These are phyloP conservation scores for Listronotus bonariensis DNA, from an alignment of 1,140 invertebrate species.

Conservation along the genomic window DNA sequence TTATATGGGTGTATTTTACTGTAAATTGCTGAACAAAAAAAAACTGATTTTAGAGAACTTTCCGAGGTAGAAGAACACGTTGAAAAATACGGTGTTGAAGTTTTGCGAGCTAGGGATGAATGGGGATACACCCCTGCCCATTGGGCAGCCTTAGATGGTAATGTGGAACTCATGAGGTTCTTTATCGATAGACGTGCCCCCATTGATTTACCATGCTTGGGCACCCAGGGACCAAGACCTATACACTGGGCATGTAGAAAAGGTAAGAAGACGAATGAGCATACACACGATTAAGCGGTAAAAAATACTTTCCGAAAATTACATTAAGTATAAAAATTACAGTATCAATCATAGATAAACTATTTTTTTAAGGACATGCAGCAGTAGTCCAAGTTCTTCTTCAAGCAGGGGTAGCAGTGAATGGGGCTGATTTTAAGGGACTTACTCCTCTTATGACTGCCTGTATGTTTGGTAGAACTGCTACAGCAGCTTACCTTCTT, in stretches of 20 bases:
- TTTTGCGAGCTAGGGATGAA: conserved; percentile 77
- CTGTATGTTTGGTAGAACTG: conserved; percentile 89
- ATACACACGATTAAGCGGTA: too few relatives aligned
- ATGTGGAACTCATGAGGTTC: conserved; percentile 81
- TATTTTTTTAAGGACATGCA: conserved; percentile 68
- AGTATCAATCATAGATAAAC: too few relatives aligned
- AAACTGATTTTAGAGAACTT: conserved; percentile 66
- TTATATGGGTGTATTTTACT: too few relatives aligned
- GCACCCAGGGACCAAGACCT: conserved; percentile 84
- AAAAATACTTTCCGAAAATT: too few relatives aligned
- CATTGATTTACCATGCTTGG: conserved; percentile 82
- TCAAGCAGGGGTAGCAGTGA: conserved; percentile 82
- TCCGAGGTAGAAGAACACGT: conserved; percentile 76
- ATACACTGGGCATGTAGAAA: conserved; percentile 89
- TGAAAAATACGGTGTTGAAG: conserved; percentile 73
- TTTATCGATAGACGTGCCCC: conserved; percentile 81
- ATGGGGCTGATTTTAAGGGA: conserved; percentile 89
- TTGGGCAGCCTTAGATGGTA: conserved; percentile 88
- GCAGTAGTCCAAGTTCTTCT: conserved; percentile 73
- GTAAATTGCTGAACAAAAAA: too few relatives aligned
- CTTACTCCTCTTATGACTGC: conserved; percentile 89
- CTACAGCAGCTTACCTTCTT: conserved; percentile 84
- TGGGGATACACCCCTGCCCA: conserved; percentile 92
- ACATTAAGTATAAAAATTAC: too few relatives aligned
- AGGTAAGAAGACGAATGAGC: too few relatives aligned